A percentile compares a stretch with the other conserved stretches of the same genome.
These are phyloP conservation scores for Aleiodes sp. DNA, from an alignment of 1,140 invertebrate genomes.

Conservation along the genomic window DNA sequence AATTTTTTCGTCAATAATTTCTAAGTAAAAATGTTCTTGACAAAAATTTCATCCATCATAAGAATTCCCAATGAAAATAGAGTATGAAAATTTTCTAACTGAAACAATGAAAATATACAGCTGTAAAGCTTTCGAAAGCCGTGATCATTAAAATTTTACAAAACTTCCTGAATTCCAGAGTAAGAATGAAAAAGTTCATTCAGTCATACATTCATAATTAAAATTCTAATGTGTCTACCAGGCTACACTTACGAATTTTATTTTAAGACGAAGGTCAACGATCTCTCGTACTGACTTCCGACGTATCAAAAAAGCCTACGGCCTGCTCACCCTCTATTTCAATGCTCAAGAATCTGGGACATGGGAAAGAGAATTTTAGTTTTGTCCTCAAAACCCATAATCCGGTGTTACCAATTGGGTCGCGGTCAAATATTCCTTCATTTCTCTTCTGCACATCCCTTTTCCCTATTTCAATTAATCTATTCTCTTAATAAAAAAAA, in stretches of 20 bases:
- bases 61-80: no score
- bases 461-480: not conserved
- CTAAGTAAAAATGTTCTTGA: no score
- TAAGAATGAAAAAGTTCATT: not conserved
- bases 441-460: not conserved
- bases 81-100: no score
- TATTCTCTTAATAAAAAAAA: no score
- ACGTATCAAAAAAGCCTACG: not conserved
- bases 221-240: not conserved
- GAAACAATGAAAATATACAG: no score
- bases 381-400: constrained; percentile 15
- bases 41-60: no score
- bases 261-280: constrained; percentile 15
- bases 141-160: no score
- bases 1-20: no score
- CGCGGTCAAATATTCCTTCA: constrained; percentile 19
- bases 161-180: not conserved
- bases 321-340: not conserved
- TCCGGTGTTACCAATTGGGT: not conserved
- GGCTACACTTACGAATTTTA: not conserved
- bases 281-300: not conserved
- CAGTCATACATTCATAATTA: not conserved
- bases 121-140: no score
- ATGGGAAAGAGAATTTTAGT: not conserved
- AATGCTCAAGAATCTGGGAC: not conserved